Base-by-base conservation (phyloP, 2,888 invertebrate genomes). In the Scrobipalpa atriplicella region DNA sequence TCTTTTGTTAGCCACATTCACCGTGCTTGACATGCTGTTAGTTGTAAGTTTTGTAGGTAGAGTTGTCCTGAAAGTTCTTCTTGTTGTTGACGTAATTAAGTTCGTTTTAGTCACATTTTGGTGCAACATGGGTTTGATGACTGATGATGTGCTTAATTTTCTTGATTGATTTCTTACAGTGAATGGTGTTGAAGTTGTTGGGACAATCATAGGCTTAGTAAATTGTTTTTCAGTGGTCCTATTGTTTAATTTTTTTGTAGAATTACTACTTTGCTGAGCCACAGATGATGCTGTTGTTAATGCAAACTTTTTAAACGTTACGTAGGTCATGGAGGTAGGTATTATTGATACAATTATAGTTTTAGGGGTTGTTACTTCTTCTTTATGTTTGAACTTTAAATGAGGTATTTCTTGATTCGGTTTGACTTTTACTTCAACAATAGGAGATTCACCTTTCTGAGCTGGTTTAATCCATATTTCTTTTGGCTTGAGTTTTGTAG, bases 401-500 rank as follows among this genome's bases (percentile, higher is more conserved):
- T 82, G 75, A 41, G 71, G 70, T 62, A 71, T 56, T 67, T 86
- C 83, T 61, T 86, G 79, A 70, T 73, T 80, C 62, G 73, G 71
- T 80, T 83, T 85, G 51, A 76, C 68, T 76, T 90, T 92, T 64
- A 79, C 80, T 73, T 90, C 88, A 69, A 79, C 69, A 60, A 75
- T 72, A 66, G 80, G 68, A 67, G 78, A 79, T 85, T 92, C 92
- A 90, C 92, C 92, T 90, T 92, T 92, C 81, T 90, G 90, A 0
- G 91, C 86, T 56, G 92, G 92, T 72, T 80, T 82, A 74, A 92
- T 92, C 92, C 92, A 92, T 77, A 92, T 92, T 75, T 92, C 92
- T 76, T 92, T 92, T n/a, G 89, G 87, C 70, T 90, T 89, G 36
- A 86, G 85, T 76, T 92, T 92, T 0, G 78, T 68, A 21, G 90